A percentile compares a stretch with the other conserved stretches of the same genome.
These are phyloP conservation scores for Aptenodytes patagonicus DNA, from an alignment of 2,113 vertebrate genomes.

Conservation along the genomic window DNA sequence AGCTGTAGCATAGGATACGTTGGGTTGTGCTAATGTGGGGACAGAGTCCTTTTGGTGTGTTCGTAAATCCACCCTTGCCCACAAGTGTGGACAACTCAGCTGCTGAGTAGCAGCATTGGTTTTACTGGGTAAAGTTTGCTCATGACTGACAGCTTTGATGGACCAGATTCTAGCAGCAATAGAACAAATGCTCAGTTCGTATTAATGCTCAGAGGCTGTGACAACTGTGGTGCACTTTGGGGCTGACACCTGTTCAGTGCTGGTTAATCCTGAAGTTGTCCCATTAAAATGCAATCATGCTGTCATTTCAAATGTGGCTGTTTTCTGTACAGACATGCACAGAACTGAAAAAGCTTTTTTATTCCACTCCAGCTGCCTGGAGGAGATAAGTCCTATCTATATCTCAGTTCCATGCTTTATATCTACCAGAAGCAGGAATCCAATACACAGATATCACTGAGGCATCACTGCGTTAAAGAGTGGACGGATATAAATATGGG, in stretches of 20 bases:
- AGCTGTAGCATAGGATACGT: not conserved
- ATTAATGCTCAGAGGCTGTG: not conserved
- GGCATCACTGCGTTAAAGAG: not conserved
- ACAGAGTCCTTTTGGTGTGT: not conserved
- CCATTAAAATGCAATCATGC: constrained; percentile 37
- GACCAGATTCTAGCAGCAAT: not conserved
- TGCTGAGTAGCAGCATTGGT: not conserved
- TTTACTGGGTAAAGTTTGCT: not conserved
- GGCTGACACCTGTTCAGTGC: constrained; percentile 24
- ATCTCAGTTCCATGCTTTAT: not conserved
- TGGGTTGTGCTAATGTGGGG: not conserved
- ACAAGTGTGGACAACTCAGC: not conserved
- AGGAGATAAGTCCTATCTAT: constrained; percentile 30
- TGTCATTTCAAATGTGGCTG: constrained; percentile 21
- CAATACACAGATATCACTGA: not conserved
- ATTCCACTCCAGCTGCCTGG: constrained; percentile 23
- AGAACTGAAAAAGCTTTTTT: constrained; percentile 26
- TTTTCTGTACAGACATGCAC: not conserved
- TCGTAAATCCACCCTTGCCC: not conserved
- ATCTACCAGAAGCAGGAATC: not conserved
- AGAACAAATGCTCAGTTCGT: not conserved
- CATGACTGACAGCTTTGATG: not conserved
- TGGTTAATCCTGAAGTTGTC: constrained; percentile 35
- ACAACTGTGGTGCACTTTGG: not conserved
- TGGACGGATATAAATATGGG: not conserved